Conservation (phyloP, 2,888 invertebrate genomes). For the Noctua comes region DNA sequence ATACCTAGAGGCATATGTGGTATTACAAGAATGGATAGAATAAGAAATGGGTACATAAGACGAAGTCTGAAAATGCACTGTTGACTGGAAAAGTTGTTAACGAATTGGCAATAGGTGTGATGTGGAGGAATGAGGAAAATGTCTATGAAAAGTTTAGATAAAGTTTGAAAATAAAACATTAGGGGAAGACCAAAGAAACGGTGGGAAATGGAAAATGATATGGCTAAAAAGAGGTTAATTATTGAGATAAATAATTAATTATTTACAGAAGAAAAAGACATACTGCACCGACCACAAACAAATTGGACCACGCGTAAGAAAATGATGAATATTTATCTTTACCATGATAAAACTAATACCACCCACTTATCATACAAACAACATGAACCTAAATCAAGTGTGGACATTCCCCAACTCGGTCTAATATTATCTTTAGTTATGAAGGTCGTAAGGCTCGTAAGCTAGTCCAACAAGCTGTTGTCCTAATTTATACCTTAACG, state of each 20-base stretch:
- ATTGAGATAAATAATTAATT: neutral
- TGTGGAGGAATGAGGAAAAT: neutral
- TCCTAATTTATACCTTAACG: constrained; percentile 42
- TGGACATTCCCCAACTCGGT: constrained; percentile 2
- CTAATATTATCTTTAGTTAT: constrained; percentile 26
- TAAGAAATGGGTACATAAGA: neutral
- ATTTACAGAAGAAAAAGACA: neutral
- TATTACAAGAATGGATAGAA: neutral
- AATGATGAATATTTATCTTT: neutral
- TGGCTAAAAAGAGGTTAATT: neutral
- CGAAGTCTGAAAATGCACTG: neutral
- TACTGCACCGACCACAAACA: neutral
- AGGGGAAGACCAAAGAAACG: too few species aligned
- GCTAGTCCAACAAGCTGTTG: constrained; percentile 30
- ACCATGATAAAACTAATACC: neutral
- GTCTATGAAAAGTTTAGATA: neutral
- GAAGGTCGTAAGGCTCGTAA: constrained; percentile 15
- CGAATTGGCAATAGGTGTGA: neutral
- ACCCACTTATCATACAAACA: constrained; percentile 12
- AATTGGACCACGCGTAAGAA: neutral
- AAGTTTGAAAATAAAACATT: neutral
- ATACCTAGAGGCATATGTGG: neutral
- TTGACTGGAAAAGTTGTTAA: neutral
- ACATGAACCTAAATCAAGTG: constrained; percentile 18
- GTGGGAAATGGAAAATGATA: too few species aligned